phyloP scores from a whole-genome alignment of 2,113 vertebrate genomes.

The Eclectus roratus region DNA sequence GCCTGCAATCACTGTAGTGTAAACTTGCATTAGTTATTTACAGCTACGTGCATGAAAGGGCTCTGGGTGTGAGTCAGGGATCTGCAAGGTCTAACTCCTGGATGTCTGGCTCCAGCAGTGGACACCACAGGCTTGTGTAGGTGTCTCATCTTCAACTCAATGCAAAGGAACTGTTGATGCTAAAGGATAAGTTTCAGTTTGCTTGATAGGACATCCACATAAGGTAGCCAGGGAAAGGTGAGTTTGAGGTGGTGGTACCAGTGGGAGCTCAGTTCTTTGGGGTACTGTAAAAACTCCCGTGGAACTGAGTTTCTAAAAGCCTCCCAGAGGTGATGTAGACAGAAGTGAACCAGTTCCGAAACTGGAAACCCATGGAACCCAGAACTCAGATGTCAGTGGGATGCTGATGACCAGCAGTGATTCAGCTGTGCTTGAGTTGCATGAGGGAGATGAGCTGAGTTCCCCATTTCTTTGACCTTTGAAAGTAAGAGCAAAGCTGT shows the following conservation, averaged over 20 bases:
- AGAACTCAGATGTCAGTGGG: background rate
- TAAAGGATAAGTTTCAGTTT: background rate
- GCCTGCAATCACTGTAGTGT: background rate
- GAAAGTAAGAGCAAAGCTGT: background rate
- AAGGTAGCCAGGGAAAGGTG: background rate
- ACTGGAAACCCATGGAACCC: background rate
- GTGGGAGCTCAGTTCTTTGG: background rate
- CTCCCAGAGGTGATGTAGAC: background rate
- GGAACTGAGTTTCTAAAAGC: background rate
- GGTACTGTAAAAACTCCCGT: background rate
- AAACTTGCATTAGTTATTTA: slow-evolving; percentile 40
- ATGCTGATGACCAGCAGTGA: background rate
- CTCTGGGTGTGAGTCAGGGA: background rate
- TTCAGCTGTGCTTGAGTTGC: fast-evolving
- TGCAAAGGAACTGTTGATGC: background rate
- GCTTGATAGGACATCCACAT: background rate
- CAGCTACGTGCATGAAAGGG: slow-evolving; percentile 6
- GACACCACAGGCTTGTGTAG: background rate
- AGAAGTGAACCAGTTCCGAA: background rate
- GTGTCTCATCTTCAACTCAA: background rate
- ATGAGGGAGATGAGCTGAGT: background rate
- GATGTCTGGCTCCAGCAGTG: background rate
- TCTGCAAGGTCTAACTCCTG: background rate
- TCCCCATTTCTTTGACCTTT: background rate
- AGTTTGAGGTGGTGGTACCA: background rate